These are phyloP conservation scores for Drosophila biarmipes DNA, from an alignment of 1,140 invertebrate species.

Conservation along the genomic window DNA sequence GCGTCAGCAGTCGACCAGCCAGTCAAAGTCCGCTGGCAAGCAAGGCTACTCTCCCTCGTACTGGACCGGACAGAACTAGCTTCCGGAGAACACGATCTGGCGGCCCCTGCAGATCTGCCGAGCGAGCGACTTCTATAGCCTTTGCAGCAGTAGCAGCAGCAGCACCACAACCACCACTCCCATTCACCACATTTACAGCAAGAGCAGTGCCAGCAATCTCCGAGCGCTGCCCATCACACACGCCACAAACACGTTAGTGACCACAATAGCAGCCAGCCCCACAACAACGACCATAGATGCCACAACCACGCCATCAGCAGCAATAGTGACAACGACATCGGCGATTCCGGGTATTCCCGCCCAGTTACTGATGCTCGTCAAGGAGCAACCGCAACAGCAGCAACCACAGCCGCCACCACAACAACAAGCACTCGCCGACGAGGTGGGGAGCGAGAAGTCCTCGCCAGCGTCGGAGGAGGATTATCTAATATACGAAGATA, in stretches of 20 bases:
- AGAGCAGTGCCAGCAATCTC: slow-evolving; percentile 49
- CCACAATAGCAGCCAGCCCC: slow-evolving; percentile 34
- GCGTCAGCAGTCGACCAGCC: slow-evolving; percentile 88
- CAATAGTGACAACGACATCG: slow-evolving; percentile 20
- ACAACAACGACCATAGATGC: slow-evolving; percentile 20
- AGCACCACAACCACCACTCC: slow-evolving; percentile 44
- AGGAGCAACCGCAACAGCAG: slow-evolving; percentile 47
- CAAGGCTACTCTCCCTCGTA: slow-evolving; percentile 87
- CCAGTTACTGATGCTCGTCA: slow-evolving; percentile 66
- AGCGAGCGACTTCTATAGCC: slow-evolving; percentile 64
- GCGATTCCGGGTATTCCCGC: slow-evolving; percentile 35
- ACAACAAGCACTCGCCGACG: slow-evolving; percentile 30
- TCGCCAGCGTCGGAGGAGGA: slow-evolving; percentile 50
- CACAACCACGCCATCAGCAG: slow-evolving; percentile 26
- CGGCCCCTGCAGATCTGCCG: slow-evolving; percentile 66
- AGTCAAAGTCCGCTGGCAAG: slow-evolving; percentile 89
- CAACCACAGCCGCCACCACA: slow-evolving; percentile 27
- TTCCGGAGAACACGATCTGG: slow-evolving; percentile 75
- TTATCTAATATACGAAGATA: slow-evolving; percentile 74
- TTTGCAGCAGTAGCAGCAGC: slow-evolving; percentile 45
- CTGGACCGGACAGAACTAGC: slow-evolving; percentile 87
- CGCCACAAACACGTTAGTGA: slow-evolving; percentile 36
- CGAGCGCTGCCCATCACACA: slow-evolving; percentile 52
- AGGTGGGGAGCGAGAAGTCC: slow-evolving; percentile 45
- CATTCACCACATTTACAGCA: slow-evolving; percentile 67